A percentile compares a stretch with the other conserved stretches of the same genome.
These are phyloP conservation scores for Hemithea aestivaria DNA, from an alignment of 2,888 invertebrate species.

Conservation along the genomic window DNA sequence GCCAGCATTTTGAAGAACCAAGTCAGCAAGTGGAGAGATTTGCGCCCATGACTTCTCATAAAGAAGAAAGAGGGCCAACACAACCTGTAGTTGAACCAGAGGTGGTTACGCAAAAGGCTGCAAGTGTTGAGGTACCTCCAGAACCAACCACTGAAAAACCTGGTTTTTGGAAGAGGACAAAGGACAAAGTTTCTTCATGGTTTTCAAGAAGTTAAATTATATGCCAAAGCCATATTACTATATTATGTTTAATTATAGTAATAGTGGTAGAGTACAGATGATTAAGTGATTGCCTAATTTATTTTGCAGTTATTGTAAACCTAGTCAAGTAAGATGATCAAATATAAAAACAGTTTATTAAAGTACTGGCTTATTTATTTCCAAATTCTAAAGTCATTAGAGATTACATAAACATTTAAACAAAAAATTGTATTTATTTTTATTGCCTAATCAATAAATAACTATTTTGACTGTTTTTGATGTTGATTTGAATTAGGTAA, in stretches of 20 bases:
- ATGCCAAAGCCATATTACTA: no score
- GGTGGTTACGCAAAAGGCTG: conserved; percentile 23
- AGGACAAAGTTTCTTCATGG: conserved; percentile 75
- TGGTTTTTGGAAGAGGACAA: conserved; percentile 78
- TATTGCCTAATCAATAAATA: no score
- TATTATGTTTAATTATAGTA: no score
- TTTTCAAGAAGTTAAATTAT: conserved; percentile 48
- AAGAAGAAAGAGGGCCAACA: conserved; percentile 3
- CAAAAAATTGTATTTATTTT: no score
- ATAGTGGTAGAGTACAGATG: no score
- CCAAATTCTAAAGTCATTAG: no score
- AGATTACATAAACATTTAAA: no score
- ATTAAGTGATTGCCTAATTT: no score
- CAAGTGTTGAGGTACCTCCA: conserved; percentile 30
- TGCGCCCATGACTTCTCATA: conserved; percentile 4
- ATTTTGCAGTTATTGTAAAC: background rate
- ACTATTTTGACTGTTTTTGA: no score
- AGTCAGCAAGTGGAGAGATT: conserved; percentile 8
- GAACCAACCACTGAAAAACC: conserved; percentile 51
- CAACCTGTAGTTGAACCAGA: conserved; percentile 17
- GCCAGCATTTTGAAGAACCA: conserved; percentile 9
- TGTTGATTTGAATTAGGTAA: no score
- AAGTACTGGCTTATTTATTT: no score
- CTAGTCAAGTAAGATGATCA: background rate
- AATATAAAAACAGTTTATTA: background rate